Evolutionary conservation across 92 coral and sea anemone genomes (phyloP).

Genomic region (Palythoa grandis): DNA sequence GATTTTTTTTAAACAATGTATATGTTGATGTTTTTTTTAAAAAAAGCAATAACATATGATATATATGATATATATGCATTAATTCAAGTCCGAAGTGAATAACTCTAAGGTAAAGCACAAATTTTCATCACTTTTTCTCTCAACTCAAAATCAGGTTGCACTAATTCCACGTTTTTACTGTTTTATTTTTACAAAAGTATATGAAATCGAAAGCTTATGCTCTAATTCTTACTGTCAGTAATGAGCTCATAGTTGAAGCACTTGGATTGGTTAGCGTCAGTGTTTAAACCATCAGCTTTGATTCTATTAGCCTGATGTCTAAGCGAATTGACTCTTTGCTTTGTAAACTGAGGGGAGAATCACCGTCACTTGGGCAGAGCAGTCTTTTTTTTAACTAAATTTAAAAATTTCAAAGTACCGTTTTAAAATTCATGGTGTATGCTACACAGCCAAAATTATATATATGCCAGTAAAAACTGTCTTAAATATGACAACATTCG

Average conservation of each 20-base stretch:
- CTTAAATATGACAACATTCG: neutral
- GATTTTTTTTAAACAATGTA: no score
- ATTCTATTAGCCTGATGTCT: neutral
- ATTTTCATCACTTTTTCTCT: no score
- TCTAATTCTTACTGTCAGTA: neutral
- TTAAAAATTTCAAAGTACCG: neutral
- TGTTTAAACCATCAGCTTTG: neutral
- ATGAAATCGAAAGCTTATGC: no score
- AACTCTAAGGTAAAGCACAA: neutral
- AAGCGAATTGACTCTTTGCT: neutral
- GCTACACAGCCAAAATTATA: no score
- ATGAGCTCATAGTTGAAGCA: neutral
- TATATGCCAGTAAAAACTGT: no score
- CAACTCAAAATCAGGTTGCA: no score
- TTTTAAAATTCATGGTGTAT: no score
- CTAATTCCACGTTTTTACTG: no score
- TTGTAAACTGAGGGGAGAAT: neutral
- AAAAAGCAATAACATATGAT: neutral
- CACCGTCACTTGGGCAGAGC: neutral
- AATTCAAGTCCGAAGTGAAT: neutral
- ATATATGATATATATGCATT: no score
- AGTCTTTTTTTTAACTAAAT: neutral
- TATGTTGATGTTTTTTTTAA: no score
- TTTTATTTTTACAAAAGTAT: no score
- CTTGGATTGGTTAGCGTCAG: neutral